Conservation (phyloP, 2,113 vertebrate genomes). For the Oreocharis arfaki region DNA sequence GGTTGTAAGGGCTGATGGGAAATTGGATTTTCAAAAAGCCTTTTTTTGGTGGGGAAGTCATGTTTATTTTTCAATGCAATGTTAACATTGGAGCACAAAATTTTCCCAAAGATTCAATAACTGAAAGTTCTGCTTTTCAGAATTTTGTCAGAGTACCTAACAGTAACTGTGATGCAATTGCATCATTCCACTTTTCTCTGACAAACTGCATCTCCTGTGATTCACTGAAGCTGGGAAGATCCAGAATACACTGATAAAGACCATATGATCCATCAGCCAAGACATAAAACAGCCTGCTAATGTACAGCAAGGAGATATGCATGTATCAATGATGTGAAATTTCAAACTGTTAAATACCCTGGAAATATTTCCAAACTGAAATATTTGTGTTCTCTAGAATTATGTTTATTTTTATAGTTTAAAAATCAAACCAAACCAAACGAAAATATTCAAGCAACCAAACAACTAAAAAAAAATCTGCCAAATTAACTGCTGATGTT, state of each 20-base stretch:
- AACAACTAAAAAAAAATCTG: accelerated
- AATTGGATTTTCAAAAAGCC: background rate
- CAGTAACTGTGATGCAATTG: background rate
- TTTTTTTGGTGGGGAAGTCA: accelerated
- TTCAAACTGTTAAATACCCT: background rate
- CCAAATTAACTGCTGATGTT: background rate
- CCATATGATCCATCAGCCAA: background rate
- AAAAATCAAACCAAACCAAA: background rate
- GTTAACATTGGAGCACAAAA: background rate
- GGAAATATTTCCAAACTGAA: background rate
- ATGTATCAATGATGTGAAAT: background rate
- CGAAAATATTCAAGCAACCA: background rate
- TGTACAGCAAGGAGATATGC: background rate
- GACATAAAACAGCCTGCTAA: background rate
- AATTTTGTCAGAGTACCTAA: background rate
- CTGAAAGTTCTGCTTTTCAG: background rate
- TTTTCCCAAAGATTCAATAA: background rate
- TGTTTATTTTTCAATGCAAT: background rate
- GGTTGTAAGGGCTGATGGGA: background rate
- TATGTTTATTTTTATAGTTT: background rate
- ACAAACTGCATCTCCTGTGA: background rate
- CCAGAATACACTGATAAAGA: background rate
- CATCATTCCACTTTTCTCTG: background rate
- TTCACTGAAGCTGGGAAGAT: background rate
- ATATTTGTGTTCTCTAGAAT: background rate